Base-by-base conservation (phyloP, 2,797 vertebrate genomes). In the Pelobates cultripes region DNA sequence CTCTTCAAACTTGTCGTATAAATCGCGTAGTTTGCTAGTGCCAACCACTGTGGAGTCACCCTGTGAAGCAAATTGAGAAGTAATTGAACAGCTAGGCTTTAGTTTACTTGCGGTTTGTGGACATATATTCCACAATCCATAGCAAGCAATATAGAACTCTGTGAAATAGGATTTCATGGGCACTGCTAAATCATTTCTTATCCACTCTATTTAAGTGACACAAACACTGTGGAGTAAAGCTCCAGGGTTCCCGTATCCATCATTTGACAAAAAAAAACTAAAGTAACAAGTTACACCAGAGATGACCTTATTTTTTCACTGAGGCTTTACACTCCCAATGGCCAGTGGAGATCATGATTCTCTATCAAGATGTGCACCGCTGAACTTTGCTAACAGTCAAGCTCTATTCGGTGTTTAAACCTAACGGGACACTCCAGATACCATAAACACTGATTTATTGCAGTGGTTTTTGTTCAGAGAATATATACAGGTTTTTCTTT, bases 41-140 rank as follows among this genome's bases (percentile, higher is more conserved):
- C 98, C 98, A 75, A 99, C 98, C 0, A 98, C 97, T 0, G 97
- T 99, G 6, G 97, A 99, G 88, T 99, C 98, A 0, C 98, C 97
- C 98, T 99, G 87, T 78, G 73, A 73, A 2, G 6, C 68, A 2
- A 1, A 68, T 64, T 4, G 2, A 85, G 69, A 15, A 10, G 1
- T 60, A 4, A 72, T 14, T 7, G 57, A 5, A n/a, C 43, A 63
- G 15, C 61, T 6, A 41, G 43, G 40, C 47, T 43, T 84, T 51
- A 79, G 71, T 64, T 0, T 69, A 4, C 5, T 9, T 13, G 45
- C 13, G 47, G 3, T 5, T 76, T n/a, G 15, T 1, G 13, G 84
- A 73, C 9, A 80, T 66, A 15, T 41, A 10, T 55, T 43, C 28
- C 40, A 57, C 51, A 55, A 6, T 8, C 40, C n/a, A 42, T 8